A percentile compares a stretch with the other conserved stretches of the same genome.
Evolutionary conservation across 2,888 invertebrate genomes (phyloP).

Genomic region (Ochlodes sylvanus): DNA sequence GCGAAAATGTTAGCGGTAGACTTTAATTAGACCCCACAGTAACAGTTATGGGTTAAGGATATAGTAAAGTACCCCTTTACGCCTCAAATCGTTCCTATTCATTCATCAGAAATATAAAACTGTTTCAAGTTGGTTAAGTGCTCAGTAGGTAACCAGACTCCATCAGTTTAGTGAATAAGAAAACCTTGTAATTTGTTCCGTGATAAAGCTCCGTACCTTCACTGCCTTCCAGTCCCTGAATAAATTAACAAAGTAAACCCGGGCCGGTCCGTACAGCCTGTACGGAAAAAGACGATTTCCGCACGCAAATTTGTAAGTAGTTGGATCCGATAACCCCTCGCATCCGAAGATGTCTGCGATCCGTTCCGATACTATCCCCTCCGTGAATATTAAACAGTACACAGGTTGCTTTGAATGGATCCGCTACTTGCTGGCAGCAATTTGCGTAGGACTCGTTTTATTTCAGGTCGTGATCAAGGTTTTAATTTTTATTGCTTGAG

Average conservation of each 20-base stretch:
- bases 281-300: constrained; percentile 21
- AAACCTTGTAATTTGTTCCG: constrained; percentile 14
- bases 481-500: neutral
- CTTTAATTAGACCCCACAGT: too few species aligned
- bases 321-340: constrained; percentile 27
- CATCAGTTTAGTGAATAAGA: constrained; percentile 1
- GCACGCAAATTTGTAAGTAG: constrained; percentile 29
- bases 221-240: constrained; percentile 12
- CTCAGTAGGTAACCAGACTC: neutral
- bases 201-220: constrained; percentile 7
- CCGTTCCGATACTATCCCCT: constrained; percentile 5
- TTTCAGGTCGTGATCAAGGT: neutral
- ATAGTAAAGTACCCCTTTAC: too few species aligned
- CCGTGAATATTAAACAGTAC: constrained; percentile 27
- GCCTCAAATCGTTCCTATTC: neutral
- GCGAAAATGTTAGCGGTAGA: too few species aligned
- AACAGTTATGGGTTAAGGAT: too few species aligned
- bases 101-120: neutral
- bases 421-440: constrained; percentile 5
- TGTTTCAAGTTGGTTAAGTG: neutral
- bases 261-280: neutral
- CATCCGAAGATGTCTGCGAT: constrained; percentile 14
- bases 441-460: constrained; percentile 5
- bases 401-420: constrained; percentile 20
- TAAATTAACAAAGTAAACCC: constrained; percentile 20